Percentiles rank a stretch among this genome's conserved stretches.
phyloP scores from a whole-genome alignment of 1,140 invertebrate genomes.

The Drosophila ohnishii region DNA sequence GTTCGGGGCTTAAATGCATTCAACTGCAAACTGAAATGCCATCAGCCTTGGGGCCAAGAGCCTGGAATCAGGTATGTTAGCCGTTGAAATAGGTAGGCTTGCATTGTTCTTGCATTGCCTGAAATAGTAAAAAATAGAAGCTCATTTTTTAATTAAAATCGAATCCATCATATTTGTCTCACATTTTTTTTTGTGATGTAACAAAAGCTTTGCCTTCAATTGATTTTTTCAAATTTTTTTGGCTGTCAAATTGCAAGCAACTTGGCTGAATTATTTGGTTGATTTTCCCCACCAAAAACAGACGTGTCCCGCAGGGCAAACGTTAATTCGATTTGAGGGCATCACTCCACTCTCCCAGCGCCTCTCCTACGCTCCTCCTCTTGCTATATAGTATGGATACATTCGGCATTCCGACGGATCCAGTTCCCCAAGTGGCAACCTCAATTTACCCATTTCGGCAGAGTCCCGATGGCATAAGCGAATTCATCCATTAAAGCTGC shows the following conservation, averaged over 20 bases:
- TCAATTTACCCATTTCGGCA: constrained; percentile 50
- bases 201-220: too few species aligned
- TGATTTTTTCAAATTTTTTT: constrained; percentile 35
- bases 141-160: background rate
- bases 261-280: constrained; percentile 34
- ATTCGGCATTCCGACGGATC: constrained; percentile 13
- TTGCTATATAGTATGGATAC: constrained; percentile 1
- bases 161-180: background rate
- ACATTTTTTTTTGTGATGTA: background rate
- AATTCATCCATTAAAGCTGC: constrained; percentile 74
- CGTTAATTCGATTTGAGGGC: constrained; percentile 67
- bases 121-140: background rate
- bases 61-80: constrained; percentile 35
- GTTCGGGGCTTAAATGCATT: constrained; percentile 48
- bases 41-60: constrained; percentile 5
- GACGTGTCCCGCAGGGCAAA: constrained; percentile 47
- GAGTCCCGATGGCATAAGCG: constrained; percentile 54
- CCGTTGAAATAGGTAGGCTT: constrained; percentile 7
- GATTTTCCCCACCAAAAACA: constrained; percentile 23
- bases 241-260: constrained; percentile 35
- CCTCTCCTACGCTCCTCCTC: background rate
- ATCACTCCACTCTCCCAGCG: constrained; percentile 13
- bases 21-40: constrained; percentile 47
- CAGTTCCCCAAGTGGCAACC: constrained; percentile 43
- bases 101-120: too few species aligned